phyloP scores from a whole-genome alignment of 2,113 vertebrate species.

The Delphinus delphis region DNA sequence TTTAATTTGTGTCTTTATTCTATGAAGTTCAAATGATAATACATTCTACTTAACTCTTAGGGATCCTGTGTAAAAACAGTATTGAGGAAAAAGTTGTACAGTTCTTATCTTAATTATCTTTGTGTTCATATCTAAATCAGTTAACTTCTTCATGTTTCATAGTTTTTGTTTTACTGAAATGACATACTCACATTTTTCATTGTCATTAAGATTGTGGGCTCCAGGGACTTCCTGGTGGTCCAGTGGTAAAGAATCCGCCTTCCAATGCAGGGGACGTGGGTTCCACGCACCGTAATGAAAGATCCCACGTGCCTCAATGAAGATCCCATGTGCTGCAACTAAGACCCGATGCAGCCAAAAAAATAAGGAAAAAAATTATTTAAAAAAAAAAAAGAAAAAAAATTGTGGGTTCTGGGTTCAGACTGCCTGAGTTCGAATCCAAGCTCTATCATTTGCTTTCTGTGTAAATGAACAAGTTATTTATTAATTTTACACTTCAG shows the following conservation, averaged over 20 bases:
- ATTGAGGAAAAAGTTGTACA: background rate
- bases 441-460: background rate
- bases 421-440: background rate
- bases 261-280: no score
- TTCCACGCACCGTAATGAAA: no score
- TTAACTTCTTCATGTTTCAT: background rate
- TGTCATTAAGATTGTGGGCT: background rate
- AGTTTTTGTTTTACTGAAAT: conserved; percentile 18
- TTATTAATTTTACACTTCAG: background rate
- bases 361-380: no score
- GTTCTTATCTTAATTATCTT: background rate
- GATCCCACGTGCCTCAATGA: no score
- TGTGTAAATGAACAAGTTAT: background rate
- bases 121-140: background rate
- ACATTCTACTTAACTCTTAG: background rate
- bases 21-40: background rate
- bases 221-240: background rate
- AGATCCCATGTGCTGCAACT: no score
- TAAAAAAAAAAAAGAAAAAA: no score
- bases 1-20: background rate
- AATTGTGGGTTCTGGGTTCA: background rate
- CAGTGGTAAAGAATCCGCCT: no score
- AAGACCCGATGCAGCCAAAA: no score
- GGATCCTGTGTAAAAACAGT: background rate
- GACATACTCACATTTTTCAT: background rate